Percentiles rank a stretch among this genome's conserved stretches.
Conservation (phyloP, 2,888 invertebrate species). For the Pterobdella sp. region DNA sequence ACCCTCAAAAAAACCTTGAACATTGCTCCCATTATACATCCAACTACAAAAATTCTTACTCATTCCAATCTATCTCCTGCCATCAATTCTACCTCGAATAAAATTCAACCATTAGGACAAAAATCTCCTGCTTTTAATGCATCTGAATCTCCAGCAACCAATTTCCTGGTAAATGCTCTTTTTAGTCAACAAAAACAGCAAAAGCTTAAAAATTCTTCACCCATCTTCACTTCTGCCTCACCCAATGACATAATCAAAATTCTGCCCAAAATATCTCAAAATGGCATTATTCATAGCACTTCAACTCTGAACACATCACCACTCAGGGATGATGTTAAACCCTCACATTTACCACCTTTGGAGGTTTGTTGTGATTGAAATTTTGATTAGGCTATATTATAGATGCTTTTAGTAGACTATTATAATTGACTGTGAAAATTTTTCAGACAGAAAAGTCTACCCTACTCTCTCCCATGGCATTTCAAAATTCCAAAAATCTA, state of each 20-base stretch:
- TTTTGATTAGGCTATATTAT: too few species aligned
- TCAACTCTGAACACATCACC: neutral
- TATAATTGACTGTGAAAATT: too few species aligned
- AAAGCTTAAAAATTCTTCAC: neutral
- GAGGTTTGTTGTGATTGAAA: too few species aligned
- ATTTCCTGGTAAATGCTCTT: constrained; percentile 11
- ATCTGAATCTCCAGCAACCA: neutral
- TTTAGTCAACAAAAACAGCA: constrained; percentile 13
- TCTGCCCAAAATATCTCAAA: neutral
- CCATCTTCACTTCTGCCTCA: neutral
- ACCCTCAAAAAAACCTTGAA: constrained; percentile 37
- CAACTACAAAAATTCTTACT: neutral
- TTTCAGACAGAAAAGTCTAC: constrained; percentile 26
- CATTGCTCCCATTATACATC: constrained; percentile 29
- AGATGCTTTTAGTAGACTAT: too few species aligned
- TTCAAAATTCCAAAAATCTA: constrained; percentile 28
- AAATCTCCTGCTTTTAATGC: neutral
- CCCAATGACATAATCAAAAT: neutral
- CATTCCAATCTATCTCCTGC: neutral
- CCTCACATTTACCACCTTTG: neutral
- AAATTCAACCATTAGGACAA: neutral
- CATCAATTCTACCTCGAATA: neutral
- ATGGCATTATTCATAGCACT: neutral
- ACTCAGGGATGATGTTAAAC: neutral
- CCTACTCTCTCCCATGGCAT: constrained; percentile 37